Percentiles rank a stretch among this genome's conserved stretches.
These are phyloP conservation scores for Phoenicopterus ruber DNA, from an alignment of 2,113 vertebrate genomes.

Conservation along the genomic window DNA sequence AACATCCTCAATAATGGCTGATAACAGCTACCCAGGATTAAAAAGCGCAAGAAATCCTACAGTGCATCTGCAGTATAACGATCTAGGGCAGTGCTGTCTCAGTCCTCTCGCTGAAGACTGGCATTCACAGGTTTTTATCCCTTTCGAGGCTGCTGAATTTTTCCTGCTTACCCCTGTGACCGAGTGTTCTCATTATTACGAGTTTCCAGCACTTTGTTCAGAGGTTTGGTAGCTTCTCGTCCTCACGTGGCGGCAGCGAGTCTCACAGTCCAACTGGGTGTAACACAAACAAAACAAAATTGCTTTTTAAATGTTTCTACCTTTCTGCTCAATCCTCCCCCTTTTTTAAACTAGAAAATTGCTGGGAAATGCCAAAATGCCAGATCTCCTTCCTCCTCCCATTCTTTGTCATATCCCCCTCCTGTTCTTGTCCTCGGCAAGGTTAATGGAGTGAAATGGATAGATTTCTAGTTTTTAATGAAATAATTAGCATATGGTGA, in stretches of 20 bases:
- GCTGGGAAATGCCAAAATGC: neutral
- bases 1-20: neutral
- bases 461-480: neutral
- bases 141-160: neutral
- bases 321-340: neutral
- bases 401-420: neutral
- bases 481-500: neutral
- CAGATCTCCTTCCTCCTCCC: neutral
- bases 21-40: neutral
- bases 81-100: neutral
- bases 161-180: neutral
- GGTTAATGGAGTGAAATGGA: neutral
- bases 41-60: neutral
- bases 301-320: neutral
- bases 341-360: neutral
- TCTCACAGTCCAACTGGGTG: neutral
- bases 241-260: neutral
- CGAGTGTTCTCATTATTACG: rapidly evolving
- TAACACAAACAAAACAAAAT: neutral
- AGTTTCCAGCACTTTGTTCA: neutral
- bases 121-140: neutral
- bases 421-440: neutral
- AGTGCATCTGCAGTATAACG: rapidly evolving
- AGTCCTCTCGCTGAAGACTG: neutral
- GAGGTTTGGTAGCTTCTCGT: neutral